Evolutionary conservation across 2,797 vertebrate species (phyloP).

Genomic region (Pseudocheirus occidentalis): DNA sequence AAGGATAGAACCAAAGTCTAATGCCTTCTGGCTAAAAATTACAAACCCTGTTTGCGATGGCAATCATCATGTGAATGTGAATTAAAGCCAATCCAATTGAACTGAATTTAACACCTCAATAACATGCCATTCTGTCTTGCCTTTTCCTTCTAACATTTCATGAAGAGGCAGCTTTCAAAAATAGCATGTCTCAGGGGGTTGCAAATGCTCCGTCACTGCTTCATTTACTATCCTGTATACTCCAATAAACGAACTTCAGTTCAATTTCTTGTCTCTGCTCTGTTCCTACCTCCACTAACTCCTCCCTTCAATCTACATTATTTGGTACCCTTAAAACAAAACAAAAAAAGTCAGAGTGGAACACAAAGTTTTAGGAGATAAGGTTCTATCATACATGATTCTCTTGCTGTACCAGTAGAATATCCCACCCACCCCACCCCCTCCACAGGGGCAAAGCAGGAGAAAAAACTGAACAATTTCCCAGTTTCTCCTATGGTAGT

Average conservation of each 20-base stretch:
- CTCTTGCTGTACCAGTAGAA: not conserved
- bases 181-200: not conserved
- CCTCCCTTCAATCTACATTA: not conserved
- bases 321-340: not conserved
- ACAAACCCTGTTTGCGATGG: conserved; percentile 28
- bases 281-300: not conserved
- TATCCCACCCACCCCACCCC: too few relatives aligned
- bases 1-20: not conserved
- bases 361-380: not conserved
- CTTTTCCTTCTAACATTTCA: not conserved
- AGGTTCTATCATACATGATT: not conserved
- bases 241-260: not conserved
- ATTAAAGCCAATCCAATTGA: not conserved
- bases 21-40: conserved; percentile 46
- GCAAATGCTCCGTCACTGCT: not conserved
- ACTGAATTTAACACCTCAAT: not conserved
- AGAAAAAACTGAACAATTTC: not conserved
- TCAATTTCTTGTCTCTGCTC: not conserved
- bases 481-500: not conserved
- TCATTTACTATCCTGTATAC: not conserved
- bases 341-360: not conserved
- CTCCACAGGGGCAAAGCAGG: not conserved
- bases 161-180: not conserved
- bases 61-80: not conserved
- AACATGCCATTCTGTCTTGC: not conserved